Percentiles rank a stretch among this genome's conserved stretches.
These are phyloP conservation scores for Etia nguti DNA, from an alignment of 2,113 vertebrate genomes.

Conservation along the genomic window DNA sequence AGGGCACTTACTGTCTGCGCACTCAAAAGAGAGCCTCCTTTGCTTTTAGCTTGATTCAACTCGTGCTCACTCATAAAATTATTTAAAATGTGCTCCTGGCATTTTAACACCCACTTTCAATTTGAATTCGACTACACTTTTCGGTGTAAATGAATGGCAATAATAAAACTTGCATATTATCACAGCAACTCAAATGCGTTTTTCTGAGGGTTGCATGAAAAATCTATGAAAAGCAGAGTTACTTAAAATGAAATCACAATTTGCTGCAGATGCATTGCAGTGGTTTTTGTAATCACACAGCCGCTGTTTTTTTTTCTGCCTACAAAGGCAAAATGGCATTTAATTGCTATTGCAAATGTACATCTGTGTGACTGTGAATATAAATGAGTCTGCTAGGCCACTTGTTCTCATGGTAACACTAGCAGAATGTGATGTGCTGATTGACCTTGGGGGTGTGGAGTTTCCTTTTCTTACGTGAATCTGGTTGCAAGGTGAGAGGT, in stretches of 20 bases:
- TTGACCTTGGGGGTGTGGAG: conserved; percentile 62
- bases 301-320: not conserved
- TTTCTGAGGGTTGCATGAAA: conserved; percentile 9
- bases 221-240: conserved; percentile 23
- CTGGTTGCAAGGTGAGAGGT: conserved; percentile 31
- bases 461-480: conserved; percentile 24
- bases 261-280: not conserved
- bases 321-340: conserved; percentile 56
- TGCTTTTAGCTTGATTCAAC: conserved; percentile 50
- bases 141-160: not conserved
- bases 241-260: conserved; percentile 15
- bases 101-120: conserved; percentile 27
- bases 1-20: conserved; percentile 26
- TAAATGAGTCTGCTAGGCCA: conserved; percentile 58
- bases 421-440: conserved; percentile 56
- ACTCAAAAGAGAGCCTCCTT: conserved; percentile 1
- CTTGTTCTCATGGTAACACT: conserved; percentile 73
- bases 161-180: conserved; percentile 39
- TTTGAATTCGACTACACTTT: conserved; percentile 23
- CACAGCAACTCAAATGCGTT: conserved; percentile 4
- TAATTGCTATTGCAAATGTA: conserved; percentile 67
- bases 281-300: conserved; percentile 13
- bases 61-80: conserved; percentile 39
- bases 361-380: conserved; percentile 67
- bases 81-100: conserved; percentile 40